Conservation (phyloP, 2,113 vertebrate genomes). For the Oncorhynchus kisutch region DNA sequence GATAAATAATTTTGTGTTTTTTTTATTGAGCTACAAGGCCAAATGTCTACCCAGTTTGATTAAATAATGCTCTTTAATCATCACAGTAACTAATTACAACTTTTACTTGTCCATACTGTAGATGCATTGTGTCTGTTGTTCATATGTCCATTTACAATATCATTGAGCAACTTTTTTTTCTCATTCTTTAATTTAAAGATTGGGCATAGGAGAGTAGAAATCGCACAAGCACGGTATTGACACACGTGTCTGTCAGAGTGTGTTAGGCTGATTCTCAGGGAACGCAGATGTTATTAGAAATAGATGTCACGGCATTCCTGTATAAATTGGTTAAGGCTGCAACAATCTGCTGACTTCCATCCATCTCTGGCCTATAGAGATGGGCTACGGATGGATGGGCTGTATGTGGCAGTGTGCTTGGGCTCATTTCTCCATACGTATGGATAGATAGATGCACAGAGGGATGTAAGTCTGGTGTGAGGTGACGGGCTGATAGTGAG, state of each 20-base stretch:
- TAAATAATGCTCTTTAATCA: not conserved
- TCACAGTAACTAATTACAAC: not conserved
- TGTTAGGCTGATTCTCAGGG: slow-evolving; percentile 52
- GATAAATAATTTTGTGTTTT: too few relatives aligned
- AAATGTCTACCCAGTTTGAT: too few relatives aligned
- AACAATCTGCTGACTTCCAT: slow-evolving; percentile 69
- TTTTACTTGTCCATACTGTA: not conserved
- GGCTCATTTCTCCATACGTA: slow-evolving; percentile 26
- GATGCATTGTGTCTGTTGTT: not conserved
- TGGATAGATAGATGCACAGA: not conserved
- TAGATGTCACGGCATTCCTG: slow-evolving; percentile 66
- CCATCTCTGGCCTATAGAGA: slow-evolving; percentile 56
- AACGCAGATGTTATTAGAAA: slow-evolving; percentile 62
- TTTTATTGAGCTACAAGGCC: too few relatives aligned
- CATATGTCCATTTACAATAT: slow-evolving; percentile 11
- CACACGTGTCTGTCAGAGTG: slow-evolving; percentile 64
- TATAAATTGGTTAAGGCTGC: slow-evolving; percentile 61
- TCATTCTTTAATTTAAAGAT: slow-evolving; percentile 15
- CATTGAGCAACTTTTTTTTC: not conserved
- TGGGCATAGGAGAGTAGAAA: slow-evolving; percentile 26
- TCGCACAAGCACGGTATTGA: slow-evolving; percentile 47
- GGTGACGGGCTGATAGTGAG: too few relatives aligned
- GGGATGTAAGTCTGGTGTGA: not conserved
- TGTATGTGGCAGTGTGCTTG: slow-evolving; percentile 9
- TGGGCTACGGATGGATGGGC: slow-evolving; percentile 32